A percentile compares a stretch with the other conserved stretches of the same genome.
Evolutionary conservation across 2,888 invertebrate species (phyloP).

Genomic region (Phyto melanocephala): DNA sequence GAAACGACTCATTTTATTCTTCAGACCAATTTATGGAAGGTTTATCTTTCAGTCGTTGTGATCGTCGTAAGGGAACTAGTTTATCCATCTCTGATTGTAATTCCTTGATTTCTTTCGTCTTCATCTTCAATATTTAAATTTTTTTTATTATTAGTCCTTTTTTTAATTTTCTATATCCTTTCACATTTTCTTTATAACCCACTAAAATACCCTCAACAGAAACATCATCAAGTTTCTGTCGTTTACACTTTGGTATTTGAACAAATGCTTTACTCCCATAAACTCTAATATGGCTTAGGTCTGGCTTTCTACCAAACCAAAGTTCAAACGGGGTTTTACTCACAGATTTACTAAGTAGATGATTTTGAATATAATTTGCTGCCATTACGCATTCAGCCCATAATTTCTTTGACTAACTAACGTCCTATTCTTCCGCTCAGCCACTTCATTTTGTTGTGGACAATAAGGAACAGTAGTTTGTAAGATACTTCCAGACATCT

Average conservation of each 20-base stretch:
- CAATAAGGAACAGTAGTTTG: neutral
- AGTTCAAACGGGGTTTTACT: neutral
- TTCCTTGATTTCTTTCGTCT: too few relatives aligned
- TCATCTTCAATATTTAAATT: too few relatives aligned
- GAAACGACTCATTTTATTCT: neutral
- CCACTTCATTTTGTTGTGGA: neutral
- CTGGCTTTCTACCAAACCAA: neutral
- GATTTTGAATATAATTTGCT: too few relatives aligned
- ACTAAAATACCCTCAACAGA: neutral
- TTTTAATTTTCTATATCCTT: too few relatives aligned
- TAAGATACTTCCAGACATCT: neutral
- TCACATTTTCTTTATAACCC: slow-evolving; percentile 2
- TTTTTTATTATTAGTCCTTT: neutral
- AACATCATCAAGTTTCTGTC: slow-evolving; percentile 9
- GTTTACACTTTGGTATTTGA: slow-evolving; percentile 13
- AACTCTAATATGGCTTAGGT: neutral
- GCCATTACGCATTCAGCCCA: slow-evolving; percentile 6
- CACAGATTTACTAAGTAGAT: too few relatives aligned
- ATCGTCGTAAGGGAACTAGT: neutral
- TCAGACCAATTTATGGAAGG: neutral
- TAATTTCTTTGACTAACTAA: neutral
- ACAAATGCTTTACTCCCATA: neutral
- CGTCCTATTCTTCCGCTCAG: neutral
- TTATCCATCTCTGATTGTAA: neutral
- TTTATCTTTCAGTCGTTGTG: neutral